Evolutionary conservation across 2,797 vertebrate species (phyloP).

Genomic region (Sebastes trivittatus): DNA sequence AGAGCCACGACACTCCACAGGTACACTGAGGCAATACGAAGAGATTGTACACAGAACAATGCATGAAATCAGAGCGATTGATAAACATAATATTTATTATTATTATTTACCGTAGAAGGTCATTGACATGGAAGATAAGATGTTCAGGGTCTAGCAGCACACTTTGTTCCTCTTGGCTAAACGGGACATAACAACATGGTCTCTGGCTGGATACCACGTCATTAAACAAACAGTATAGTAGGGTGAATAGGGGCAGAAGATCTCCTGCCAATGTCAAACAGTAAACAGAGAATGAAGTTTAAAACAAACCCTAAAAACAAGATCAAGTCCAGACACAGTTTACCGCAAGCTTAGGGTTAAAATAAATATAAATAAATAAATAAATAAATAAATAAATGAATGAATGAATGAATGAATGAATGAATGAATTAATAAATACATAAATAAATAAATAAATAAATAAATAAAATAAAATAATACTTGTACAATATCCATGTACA

Average conservation of each 20-base stretch:
- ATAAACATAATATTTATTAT: background rate
- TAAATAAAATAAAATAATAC: background rate
- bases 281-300: background rate
- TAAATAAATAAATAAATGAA: background rate
- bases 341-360: too few relatives aligned
- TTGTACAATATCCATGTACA: background rate
- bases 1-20: constrained; percentile 94
- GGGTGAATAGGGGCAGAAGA: background rate
- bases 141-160: background rate
- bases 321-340: too few relatives aligned
- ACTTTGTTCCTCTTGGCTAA: background rate
- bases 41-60: background rate
- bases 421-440: background rate
- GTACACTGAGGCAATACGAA: constrained; percentile 60
- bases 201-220: background rate
- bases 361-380: background rate
- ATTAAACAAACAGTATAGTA: background rate
- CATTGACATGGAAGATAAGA: background rate
- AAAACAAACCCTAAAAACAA: background rate
- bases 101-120: background rate
- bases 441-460: too few relatives aligned
- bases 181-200: background rate
- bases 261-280: background rate
- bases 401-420: background rate
- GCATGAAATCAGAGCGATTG: background rate